These are phyloP conservation scores for Vulpes ferrilata DNA, from an alignment of 2,113 vertebrate genomes.

Conservation along the genomic window DNA sequence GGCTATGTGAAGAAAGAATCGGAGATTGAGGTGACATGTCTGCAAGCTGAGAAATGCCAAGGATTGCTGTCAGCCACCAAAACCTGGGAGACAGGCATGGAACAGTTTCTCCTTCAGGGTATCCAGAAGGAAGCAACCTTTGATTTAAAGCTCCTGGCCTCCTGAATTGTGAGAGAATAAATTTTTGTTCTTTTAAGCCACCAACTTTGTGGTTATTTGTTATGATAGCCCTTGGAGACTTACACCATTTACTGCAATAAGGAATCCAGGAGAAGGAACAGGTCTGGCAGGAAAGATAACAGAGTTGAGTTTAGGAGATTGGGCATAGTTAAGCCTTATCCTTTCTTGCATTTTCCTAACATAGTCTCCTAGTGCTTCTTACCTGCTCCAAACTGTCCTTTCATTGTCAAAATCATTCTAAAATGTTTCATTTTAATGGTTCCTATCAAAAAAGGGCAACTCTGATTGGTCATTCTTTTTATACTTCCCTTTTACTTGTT, in stretches of 20 bases:
- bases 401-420: not conserved
- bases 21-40: not conserved
- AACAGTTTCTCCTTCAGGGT: not conserved
- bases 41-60: not conserved
- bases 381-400: not conserved
- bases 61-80: not conserved
- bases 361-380: slow-evolving; percentile 11
- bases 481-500: not conserved
- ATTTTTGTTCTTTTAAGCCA: slow-evolving; percentile 10
- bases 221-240: not conserved
- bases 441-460: not conserved
- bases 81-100: not conserved
- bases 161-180: not conserved
- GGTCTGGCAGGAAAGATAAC: not conserved
- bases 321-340: not conserved
- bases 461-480: slow-evolving; percentile 19
- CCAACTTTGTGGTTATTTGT: not conserved
- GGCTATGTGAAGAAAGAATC: not conserved
- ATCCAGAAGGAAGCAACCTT: not conserved
- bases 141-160: not conserved
- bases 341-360: not conserved
- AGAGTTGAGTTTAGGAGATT: not conserved
- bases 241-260: not conserved
- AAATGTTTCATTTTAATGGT: not conserved
- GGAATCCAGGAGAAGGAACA: not conserved